Evolutionary conservation across 2,797 vertebrate species (phyloP), one percentile per base, ranked within the genome.

Genomic region (Emydoidea blandingii): DNA sequence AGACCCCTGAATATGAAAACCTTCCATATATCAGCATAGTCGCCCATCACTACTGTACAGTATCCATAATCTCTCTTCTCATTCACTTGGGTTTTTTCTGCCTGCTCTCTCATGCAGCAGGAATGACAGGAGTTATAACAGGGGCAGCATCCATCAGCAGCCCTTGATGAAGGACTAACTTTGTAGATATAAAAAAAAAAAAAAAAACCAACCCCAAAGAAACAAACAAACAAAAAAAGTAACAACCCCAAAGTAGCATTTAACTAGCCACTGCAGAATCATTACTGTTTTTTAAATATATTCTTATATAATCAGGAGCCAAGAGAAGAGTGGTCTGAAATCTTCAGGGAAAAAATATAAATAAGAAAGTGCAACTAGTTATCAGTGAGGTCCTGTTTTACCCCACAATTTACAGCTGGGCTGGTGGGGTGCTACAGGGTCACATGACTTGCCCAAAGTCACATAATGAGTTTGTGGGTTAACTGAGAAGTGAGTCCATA

Each of bases 251-350:
- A 81, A 82, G 10, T 37, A 31, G 14, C 25, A 15, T 84, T 68
- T 94, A 81, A 52, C 47, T 79, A 23, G 2, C 23, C 41, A 53
- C 72, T 81, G 18, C 27, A 88, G 80, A 83, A 79, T 81, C 12
- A 47, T 79, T 86, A 34, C 79, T 68, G 31, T 52, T 27, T 81
- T 87, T 87, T 49, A 85, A 83, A 93, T 81, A 56, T 83, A 59
- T 84, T 91, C 90, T 79, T 76, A 50, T 81, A 37, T 31, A 86
- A 79, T 1, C 14, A 54, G 74, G 74, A 53, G 72, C 37, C 34
- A 86, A 92, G 86, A 37, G 87, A 85, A 79, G 44, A 82, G 4
- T 8, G 78, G 23, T 78, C 79, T 74, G 78, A 91, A 88, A 25
- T 79, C 19, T 41, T 81, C 37, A 6, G 5, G 41, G 25, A 76